Evolutionary conservation across 2,797 vertebrate genomes (phyloP).

Genomic region (Rallus crepitans): DNA sequence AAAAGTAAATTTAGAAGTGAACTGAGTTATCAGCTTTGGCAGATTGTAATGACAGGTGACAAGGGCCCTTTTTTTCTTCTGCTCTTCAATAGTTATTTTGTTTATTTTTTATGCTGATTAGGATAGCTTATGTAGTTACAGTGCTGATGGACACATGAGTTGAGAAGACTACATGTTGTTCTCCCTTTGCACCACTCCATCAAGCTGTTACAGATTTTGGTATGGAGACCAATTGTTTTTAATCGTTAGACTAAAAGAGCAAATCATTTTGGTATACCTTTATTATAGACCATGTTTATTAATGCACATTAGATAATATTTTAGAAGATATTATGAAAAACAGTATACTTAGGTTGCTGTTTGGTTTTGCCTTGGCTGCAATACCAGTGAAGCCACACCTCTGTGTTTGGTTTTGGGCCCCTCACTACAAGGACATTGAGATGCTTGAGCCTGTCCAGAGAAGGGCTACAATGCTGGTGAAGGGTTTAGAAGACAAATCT

Average conservation of each 20-base stretch:
- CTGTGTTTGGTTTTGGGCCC: too few relatives aligned
- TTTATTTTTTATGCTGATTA: neutral
- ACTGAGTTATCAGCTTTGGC: neutral
- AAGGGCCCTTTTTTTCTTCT: neutral
- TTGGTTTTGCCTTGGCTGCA: neutral
- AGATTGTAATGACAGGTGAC: neutral
- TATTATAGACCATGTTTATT: too few relatives aligned
- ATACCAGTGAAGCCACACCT: neutral
- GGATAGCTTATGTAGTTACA: neutral
- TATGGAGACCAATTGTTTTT: neutral
- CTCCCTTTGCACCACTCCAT: neutral
- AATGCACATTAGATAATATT: neutral
- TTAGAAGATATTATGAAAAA: neutral
- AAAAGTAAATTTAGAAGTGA: neutral
- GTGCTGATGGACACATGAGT: neutral
- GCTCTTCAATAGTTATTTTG: neutral
- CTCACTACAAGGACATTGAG: too few relatives aligned
- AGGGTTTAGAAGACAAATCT: too few relatives aligned
- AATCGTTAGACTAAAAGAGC: neutral
- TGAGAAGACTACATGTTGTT: neutral
- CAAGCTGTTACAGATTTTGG: neutral
- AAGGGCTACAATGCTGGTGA: too few relatives aligned
- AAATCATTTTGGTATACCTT: neutral
- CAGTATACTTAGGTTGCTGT: neutral
- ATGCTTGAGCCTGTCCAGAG: too few relatives aligned